Base-by-base conservation (phyloP, 1,140 invertebrate species). In the Aphidius gifuensis region DNA sequence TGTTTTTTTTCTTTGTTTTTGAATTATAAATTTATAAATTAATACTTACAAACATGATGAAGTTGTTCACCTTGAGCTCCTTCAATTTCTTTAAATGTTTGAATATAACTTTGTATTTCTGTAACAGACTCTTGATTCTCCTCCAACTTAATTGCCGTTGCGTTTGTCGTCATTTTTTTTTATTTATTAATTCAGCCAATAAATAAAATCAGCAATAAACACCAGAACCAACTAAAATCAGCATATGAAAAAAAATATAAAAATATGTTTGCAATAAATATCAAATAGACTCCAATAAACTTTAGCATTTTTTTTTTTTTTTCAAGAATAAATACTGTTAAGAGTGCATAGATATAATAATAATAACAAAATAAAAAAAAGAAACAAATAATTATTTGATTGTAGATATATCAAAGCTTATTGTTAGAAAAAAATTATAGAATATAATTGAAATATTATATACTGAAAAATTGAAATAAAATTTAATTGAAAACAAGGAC, bases 41-140 rank as follows among this genome's bases (percentile, higher is more conserved):
- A 32, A 23, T 68, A 76, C 75, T 76, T 69, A 85, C 84, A 77
- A 7, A 83, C 80, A 77, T 83, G 81, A 68, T 81, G 82, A 42
- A 78, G 72, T 65, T 76, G 82, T 64, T 74, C 77, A 46, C 75
- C 86, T 80, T 74, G 81, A 40, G 75, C 81, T 49, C 84, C 85
- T 65, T 88, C 86, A 55, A 93, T 93, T 77, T 93, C 91, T 71
- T 92, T 91, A 72, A 93, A 93, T 5, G 90, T 90, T 58, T 88
- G 90, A 48, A 94, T 79, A 70, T 93, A 93, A 58, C 90, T 90
- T 69, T 93, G 91, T 68, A 92, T 90, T 67, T 92, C 90, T 42
- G 86, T 88, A 11, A 90, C 87, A 64, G 79, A 80, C 70, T 81
- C 80, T 64, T 80, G 80, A 42, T 72, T 75, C 5, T 78, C 79